Conservation (phyloP, 2,888 invertebrate species). For the Trissonchulus sp. region DNA sequence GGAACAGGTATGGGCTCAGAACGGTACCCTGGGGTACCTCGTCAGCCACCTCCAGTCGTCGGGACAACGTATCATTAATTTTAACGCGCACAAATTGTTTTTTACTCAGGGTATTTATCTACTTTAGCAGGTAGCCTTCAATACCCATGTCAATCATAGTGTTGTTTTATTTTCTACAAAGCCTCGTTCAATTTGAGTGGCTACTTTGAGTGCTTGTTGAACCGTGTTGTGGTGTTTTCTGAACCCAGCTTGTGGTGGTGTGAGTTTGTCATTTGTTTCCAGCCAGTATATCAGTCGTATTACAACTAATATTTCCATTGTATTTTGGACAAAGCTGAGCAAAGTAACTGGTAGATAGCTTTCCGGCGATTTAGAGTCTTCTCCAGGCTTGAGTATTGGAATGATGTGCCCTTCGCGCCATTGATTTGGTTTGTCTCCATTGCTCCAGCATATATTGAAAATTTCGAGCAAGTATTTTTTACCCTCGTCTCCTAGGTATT, state of each 20-base stretch:
- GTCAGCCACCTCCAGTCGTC: not conserved
- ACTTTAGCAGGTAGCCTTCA: not conserved
- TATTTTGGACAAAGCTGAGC: not conserved
- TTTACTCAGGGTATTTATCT: too few species aligned
- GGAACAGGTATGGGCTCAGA: not conserved
- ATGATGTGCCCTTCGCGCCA: not conserved
- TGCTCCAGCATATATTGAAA: not conserved
- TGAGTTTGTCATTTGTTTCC: not conserved
- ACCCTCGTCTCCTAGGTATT: not conserved
- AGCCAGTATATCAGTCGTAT: not conserved
- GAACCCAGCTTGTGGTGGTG: not conserved
- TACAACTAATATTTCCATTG: not conserved
- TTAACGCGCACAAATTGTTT: too few species aligned
- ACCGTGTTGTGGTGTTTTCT: not conserved
- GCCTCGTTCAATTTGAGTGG: not conserved
- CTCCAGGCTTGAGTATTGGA: not conserved
- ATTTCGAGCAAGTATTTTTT: not conserved
- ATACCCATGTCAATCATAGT: not conserved
- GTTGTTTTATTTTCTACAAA: too few species aligned
- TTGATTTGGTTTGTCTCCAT: not conserved
- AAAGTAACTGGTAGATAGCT: not conserved
- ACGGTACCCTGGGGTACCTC: not conserved
- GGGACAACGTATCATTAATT: too few species aligned
- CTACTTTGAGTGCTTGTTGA: not conserved
- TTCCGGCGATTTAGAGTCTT: not conserved